Base-by-base conservation (phyloP, 2,888 invertebrate species). In the Tanaodytes sp. region DNA sequence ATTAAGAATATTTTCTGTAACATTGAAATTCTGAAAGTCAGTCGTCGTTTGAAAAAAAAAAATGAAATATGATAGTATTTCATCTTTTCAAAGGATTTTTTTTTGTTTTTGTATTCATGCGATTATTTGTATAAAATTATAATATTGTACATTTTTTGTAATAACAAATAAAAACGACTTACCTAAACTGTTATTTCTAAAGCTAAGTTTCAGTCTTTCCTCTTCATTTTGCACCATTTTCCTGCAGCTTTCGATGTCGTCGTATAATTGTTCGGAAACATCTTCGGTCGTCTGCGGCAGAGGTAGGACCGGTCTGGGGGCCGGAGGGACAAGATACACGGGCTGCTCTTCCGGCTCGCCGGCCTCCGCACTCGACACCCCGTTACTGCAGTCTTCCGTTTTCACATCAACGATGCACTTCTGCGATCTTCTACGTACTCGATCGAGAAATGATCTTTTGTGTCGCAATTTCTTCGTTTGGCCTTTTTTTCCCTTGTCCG, bases 401-500 rank as follows among this genome's bases (percentile, higher is more conserved):
- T 45, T 37, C 11, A 14, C 31, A 8, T 43, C 43, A 30, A 69
- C 67, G 27, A 27, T 27, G n/a, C 73, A 75, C 27, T 75, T 77
- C 40, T 36, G 40, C 16, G 42, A 57, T 49, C 74, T 76, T 33
- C 75, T 75, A 27, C 79, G 71, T 2, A 84, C 76, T 40, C 79
- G 75, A 42, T 78, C 73, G 39, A 83, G 59, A 39, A 83, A 82
- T 0, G 80, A 83, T 45, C 76, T 79, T 57, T 82, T 84, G 49
- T 46, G 42, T 15, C 46, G 57, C 18, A 49, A 14, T 20, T 62
- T 63, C 19, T 52, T 62, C 12, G 20, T 19, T 30, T 18, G 20
- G 23, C 39, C 20, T 40, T 43, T 31, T n/a, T 45, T 46, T 9
- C 27, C 27, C 27, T 27, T 27, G 27, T 27, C 27, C n/a, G n/a